Evolutionary conservation across 2,797 vertebrate species (phyloP), one percentile per base, ranked within the genome.

Genomic region (Merluccius polli): DNA sequence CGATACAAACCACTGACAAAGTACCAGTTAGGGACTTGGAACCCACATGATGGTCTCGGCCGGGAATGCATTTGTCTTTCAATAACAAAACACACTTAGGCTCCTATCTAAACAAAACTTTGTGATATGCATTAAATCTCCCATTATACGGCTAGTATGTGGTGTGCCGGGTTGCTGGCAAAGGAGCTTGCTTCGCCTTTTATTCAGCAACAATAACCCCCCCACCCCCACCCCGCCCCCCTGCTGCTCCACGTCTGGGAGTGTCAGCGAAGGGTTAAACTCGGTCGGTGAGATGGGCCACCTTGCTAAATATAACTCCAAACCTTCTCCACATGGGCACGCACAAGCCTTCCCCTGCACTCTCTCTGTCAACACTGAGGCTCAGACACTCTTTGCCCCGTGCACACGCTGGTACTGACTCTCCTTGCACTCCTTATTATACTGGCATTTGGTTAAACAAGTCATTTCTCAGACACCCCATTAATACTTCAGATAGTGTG

Each of bases 281-380:
- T 81, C 35, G 70, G 78, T 78, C 75, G 24, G 35, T 86, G 86
- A 86, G 86, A 89, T 82, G 81, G 82, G 69, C 81, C 81, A 82
- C 70, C 82, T 88, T 79, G 75, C 88, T 92, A 92, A 92, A 89
- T 89, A 91, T 91, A 92, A 85, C 83, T 86, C 74, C 16, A 70
- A 81, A 78, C 79, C 89, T 85, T 85, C 79, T 87, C 79, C 85
- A 80, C 83, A 83, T 76, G 86, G 81, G 81, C 86, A 88, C 74
- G 73, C 87, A 86, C 83, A 82, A 79, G 78, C 79, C 88, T 84
- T 85, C 77, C 78, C 82, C 87, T 89, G 85, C 83, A 81, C 86
- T 86, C 78, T 73, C 81, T 87, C 85, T 88, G 83, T 91, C 89
- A 79, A 79, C 88, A 84, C 82, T 71, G 65, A 0, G 35, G 21